Evolutionary conservation across 2,797 vertebrate species (phyloP).

Genomic region (Myiothlypis chrysogaster): DNA sequence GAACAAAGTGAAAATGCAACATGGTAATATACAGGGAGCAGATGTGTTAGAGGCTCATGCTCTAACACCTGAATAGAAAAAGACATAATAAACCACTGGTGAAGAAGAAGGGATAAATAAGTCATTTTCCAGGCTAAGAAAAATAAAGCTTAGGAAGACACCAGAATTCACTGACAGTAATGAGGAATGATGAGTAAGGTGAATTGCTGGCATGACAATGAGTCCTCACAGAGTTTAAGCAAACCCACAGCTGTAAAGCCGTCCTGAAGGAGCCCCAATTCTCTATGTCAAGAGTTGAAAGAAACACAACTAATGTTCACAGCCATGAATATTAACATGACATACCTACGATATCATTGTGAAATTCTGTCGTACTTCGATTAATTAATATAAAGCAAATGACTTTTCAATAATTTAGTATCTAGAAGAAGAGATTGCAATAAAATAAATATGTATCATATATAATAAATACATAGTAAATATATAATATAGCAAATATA

Average conservation of each 20-base stretch:
- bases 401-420: not conserved
- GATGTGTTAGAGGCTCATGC: not conserved
- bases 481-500: not conserved
- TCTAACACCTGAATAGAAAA: not conserved
- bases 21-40: not conserved
- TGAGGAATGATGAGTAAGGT: not conserved
- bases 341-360: not conserved
- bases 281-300: not conserved
- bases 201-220: not conserved
- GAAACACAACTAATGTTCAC: not conserved
- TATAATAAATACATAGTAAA: not conserved
- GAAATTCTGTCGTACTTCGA: not conserved
- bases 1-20: not conserved
- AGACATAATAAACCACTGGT: not conserved
- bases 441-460: not conserved
- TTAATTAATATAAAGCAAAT: not conserved
- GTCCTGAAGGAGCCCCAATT: not conserved
- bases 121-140: not conserved
- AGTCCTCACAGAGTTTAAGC: not conserved
- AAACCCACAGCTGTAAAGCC: not conserved
- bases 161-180: not conserved
- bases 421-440: not conserved
- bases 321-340: not conserved
- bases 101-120: not conserved
- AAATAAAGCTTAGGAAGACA: not conserved